phyloP scores from a whole-genome alignment of 2,888 invertebrate genomes.

The Drosophila subquinaria region DNA sequence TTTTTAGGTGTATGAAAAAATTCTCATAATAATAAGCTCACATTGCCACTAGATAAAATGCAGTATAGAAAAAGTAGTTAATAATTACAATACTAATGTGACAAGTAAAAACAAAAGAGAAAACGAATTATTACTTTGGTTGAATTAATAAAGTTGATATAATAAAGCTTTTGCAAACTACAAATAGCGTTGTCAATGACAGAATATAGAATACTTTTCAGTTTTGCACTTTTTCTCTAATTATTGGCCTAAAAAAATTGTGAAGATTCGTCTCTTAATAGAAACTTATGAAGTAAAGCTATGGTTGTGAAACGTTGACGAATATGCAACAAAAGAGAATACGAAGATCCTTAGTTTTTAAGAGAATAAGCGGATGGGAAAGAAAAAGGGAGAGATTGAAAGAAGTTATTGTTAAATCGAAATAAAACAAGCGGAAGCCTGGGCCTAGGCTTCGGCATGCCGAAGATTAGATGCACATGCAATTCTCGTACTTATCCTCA shows the following conservation, averaged over 20 bases:
- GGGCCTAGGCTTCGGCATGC: no score
- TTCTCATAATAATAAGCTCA: conserved; percentile 3
- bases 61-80: background rate
- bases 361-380: no score
- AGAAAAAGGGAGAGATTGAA: no score
- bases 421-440: no score
- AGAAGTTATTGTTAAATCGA: no score
- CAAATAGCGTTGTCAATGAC: background rate
- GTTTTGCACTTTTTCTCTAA: background rate
- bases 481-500: no score
- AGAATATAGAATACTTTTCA: background rate
- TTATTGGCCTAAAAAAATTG: no score
- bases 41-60: background rate
- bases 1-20: background rate
- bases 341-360: no score
- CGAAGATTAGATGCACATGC: no score
- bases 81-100: background rate
- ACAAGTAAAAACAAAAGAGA: background rate
- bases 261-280: no score
- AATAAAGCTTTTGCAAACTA: background rate
- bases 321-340: background rate
- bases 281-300: no score
- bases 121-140: background rate
- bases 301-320: background rate
- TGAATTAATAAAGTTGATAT: background rate